phyloP scores from a whole-genome alignment of 2,113 vertebrate genomes.

The Epinephelus lanceolatus region DNA sequence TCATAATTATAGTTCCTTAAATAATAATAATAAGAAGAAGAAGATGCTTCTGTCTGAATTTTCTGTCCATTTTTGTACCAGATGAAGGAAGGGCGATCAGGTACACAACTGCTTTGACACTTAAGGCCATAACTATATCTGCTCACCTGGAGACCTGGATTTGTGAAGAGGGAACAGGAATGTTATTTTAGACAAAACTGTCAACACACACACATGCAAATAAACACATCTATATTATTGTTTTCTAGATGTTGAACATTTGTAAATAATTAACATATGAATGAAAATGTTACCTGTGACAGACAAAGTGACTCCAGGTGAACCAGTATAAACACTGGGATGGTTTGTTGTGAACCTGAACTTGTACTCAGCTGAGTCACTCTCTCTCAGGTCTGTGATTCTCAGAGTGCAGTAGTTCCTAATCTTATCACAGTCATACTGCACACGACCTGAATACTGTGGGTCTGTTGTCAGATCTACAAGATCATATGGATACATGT shows the following conservation, averaged over 20 bases:
- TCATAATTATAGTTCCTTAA: fast-evolving
- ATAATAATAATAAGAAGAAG: too few species aligned
- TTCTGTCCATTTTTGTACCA: background rate
- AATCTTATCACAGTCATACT: fast-evolving
- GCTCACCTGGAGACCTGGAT: too few species aligned
- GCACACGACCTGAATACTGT: background rate
- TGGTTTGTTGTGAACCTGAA: constrained; percentile 18
- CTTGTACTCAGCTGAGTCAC: constrained; percentile 32
- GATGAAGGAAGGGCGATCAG: too few species aligned
- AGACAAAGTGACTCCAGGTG: constrained; percentile 9
- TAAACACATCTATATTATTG: too few species aligned
- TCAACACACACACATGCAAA: too few species aligned
- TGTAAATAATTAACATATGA: background rate
- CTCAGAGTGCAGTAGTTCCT: background rate
- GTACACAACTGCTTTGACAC: too few species aligned
- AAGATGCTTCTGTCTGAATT: fast-evolving
- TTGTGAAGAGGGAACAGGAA: too few species aligned
- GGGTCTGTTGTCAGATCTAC: background rate
- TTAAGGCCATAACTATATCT: too few species aligned
- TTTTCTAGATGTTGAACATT: background rate
- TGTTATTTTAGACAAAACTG: too few species aligned
- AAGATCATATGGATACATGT: fast-evolving
- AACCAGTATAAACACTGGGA: background rate
- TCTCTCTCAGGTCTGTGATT: constrained; percentile 4
- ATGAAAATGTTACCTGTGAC: constrained; percentile 36